Evolutionary conservation across 2,888 invertebrate species (phyloP).

Genomic region (Coleophora flavipennella): DNA sequence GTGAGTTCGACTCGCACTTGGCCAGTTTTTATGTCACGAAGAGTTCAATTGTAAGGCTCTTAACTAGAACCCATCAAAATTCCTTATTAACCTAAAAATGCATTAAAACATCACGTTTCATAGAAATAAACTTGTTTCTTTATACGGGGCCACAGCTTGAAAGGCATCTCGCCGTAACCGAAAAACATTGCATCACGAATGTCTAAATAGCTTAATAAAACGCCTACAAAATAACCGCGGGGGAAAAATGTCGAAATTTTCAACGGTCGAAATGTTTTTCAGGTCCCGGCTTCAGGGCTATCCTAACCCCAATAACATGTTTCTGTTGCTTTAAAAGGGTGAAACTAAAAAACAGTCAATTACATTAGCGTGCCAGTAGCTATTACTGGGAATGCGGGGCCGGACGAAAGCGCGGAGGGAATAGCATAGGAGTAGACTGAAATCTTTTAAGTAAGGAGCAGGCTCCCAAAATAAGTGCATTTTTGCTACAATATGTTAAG

Average conservation of each 20-base stretch:
- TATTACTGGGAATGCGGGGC: conserved; percentile 1
- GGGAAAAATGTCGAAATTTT: conserved; percentile 1
- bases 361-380: conserved; percentile 7
- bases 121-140: conserved; percentile 5
- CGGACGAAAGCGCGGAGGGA: neutral
- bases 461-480: no score
- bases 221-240: neutral
- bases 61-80: neutral
- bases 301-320: conserved; percentile 2
- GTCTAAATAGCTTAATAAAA: conserved; percentile 5
- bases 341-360: conserved; percentile 7
- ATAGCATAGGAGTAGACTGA: neutral
- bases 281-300: neutral
- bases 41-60: neutral
- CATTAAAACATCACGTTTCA: neutral
- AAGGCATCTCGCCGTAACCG: conserved; percentile 1
- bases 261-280: neutral
- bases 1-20: no score
- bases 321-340: conserved; percentile 2
- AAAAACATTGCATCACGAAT: conserved; percentile 4
- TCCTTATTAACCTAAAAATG: neutral
- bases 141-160: neutral
- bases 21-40: no score
- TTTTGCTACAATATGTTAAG: no score
- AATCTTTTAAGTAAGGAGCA: no score